Conservation (phyloP, 2,888 invertebrate genomes). For the Scaptomyza parva region DNA sequence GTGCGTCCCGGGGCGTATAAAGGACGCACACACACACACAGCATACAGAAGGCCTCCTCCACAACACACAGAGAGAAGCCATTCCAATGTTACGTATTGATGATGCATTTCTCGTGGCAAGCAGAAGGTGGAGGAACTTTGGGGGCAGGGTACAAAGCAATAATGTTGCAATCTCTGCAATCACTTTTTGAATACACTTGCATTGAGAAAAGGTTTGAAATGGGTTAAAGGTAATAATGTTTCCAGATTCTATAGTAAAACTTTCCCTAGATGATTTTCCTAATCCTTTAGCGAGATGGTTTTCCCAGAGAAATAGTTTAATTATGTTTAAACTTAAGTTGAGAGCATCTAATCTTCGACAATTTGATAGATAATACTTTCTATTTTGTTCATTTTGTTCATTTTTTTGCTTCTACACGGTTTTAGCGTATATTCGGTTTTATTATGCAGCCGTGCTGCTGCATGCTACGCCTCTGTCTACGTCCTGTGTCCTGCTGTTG, state of each 20-base stretch:
- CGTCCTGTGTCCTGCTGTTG: conserved; percentile 18
- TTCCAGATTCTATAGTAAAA: too few species aligned
- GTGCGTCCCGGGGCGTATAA: conserved; percentile 16
- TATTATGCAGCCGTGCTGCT: conserved; percentile 58
- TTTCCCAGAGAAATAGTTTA: neutral
- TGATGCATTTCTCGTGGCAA: conserved; percentile 77
- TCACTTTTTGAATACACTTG: neutral
- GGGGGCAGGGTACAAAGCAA: neutral
- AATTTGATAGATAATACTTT: neutral
- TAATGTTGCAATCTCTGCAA: neutral
- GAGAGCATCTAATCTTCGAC: conserved; percentile 9
- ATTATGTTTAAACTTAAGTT: neutral
- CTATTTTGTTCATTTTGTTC: conserved; percentile 12
- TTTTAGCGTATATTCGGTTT: conserved; percentile 63
- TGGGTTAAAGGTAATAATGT: too few species aligned
- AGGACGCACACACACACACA: neutral
- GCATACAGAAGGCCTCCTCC: conserved; percentile 4
- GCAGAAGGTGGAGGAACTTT: conserved; percentile 17
- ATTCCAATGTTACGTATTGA: conserved; percentile 55
- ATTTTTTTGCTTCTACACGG: conserved; percentile 15
- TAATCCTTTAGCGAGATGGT: too few species aligned
- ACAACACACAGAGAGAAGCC: neutral
- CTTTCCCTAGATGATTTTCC: too few species aligned
- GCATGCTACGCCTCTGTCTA: conserved; percentile 17
- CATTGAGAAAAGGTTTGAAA: too few species aligned